A percentile compares a stretch with the other conserved stretches of the same genome.
These are phyloP conservation scores for Palaemon carinicauda DNA, from an alignment of 1,140 invertebrate species.

Conservation along the genomic window DNA sequence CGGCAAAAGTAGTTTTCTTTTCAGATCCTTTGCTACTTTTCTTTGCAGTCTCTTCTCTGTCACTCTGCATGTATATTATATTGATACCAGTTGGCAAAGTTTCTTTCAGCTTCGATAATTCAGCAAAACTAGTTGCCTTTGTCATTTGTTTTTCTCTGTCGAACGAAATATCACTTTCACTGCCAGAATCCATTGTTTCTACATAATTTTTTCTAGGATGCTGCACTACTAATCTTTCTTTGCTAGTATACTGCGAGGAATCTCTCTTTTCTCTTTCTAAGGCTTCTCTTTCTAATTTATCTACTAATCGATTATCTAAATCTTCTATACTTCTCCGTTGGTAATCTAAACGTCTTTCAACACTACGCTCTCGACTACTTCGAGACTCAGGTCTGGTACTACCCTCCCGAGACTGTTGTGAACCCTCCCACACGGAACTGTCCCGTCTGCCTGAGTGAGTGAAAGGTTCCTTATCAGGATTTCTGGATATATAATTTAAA, in stretches of 20 bases:
- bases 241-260: conserved; percentile 29
- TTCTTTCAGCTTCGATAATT: conserved; percentile 68
- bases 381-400: conserved; percentile 41
- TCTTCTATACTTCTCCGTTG: conserved; percentile 44
- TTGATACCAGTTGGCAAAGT: conserved; percentile 70
- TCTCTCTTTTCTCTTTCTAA: conserved; percentile 54
- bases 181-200: conserved; percentile 47
- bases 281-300: conserved; percentile 59
- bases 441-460: conserved; percentile 62
- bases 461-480: conserved; percentile 80
- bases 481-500: conserved; percentile 72
- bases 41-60: conserved; percentile 66
- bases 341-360: conserved; percentile 37
- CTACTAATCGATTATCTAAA: conserved; percentile 58
- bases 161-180: conserved; percentile 57
- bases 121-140: conserved; percentile 77
- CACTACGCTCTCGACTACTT: conserved; percentile 41
- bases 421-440: conserved; percentile 27
- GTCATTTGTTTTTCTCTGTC: conserved; percentile 59
- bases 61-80: conserved; percentile 73
- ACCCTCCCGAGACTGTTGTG: conserved; percentile 24
- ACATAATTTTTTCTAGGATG: conserved; percentile 34
- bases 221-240: conserved; percentile 31
- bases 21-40: conserved; percentile 66
- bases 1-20: conserved; percentile 75